Conservation (phyloP, 2,888 invertebrate genomes). For the Lasioglossum villosulum region DNA sequence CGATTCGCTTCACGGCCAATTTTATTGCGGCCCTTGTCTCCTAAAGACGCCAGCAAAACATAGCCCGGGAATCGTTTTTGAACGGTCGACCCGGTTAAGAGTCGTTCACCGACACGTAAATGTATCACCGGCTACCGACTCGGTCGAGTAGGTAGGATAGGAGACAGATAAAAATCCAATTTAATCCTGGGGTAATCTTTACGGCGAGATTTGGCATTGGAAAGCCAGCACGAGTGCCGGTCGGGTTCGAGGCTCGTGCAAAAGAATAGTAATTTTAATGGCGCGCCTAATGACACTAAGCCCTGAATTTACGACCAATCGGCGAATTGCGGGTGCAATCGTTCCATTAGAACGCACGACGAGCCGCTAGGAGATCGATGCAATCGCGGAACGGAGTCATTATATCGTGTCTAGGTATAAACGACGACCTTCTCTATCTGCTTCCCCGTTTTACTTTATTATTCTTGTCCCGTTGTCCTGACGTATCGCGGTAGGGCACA, state of each 20-base stretch:
- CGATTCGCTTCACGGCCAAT: slow-evolving; percentile 36
- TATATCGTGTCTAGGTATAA: slow-evolving; percentile 68
- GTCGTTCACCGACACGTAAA: slow-evolving; percentile 33
- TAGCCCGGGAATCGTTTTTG: neutral
- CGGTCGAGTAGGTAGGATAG: slow-evolving; percentile 10
- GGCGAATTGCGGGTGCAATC: slow-evolving; percentile 75
- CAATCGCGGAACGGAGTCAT: slow-evolving; percentile 68
- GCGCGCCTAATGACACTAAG: slow-evolving; percentile 71
- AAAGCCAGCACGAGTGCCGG: neutral
- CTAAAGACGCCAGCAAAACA: neutral
- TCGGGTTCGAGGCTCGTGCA: slow-evolving; percentile 29
- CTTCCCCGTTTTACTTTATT: slow-evolving; percentile 74
- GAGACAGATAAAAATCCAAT: slow-evolving; percentile 58
- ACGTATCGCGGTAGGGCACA: slow-evolving; percentile 70
- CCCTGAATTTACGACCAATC: slow-evolving; percentile 80
- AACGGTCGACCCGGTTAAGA: slow-evolving; percentile 16
- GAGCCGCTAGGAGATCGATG: slow-evolving; percentile 60
- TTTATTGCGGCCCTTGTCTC: slow-evolving; percentile 24
- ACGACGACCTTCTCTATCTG: slow-evolving; percentile 65
- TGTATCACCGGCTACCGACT: slow-evolving; percentile 1
- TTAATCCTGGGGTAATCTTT: slow-evolving; percentile 58
- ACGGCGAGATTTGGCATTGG: slow-evolving; percentile 32
- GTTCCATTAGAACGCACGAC: slow-evolving; percentile 53
- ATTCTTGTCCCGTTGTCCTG: slow-evolving; percentile 69
- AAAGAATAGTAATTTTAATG: slow-evolving; percentile 70